phyloP scores from a whole-genome alignment of 2,797 vertebrate species.

The Vespertilio murinus region DNA sequence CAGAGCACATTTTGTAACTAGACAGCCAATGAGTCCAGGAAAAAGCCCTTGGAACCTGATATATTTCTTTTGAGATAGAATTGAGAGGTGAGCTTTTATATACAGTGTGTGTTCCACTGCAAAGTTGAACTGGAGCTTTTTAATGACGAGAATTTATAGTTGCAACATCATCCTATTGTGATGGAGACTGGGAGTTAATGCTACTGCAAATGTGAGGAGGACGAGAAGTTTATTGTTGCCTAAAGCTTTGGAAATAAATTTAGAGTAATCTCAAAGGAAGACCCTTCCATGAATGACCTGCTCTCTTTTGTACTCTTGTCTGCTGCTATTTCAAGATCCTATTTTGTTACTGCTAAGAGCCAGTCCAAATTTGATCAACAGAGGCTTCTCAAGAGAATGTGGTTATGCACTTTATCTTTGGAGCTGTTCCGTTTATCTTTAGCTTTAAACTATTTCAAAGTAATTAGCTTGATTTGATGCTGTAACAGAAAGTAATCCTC shows the following conservation, averaged over 20 bases:
- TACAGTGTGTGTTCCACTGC: background rate
- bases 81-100: background rate
- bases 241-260: slow-evolving; percentile 57
- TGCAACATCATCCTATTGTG: slow-evolving; percentile 16
- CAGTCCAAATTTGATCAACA: slow-evolving; percentile 59
- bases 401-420: slow-evolving; percentile 58
- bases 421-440: slow-evolving; percentile 71
- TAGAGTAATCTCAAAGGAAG: slow-evolving; percentile 51
- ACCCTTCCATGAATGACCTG: background rate
- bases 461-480: slow-evolving; percentile 75
- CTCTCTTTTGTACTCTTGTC: slow-evolving; percentile 37
- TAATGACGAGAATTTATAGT: slow-evolving; percentile 40
- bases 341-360: slow-evolving; percentile 57
- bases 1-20: background rate
- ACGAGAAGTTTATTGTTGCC: slow-evolving; percentile 35
- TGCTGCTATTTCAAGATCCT: slow-evolving; percentile 53
- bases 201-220: slow-evolving; percentile 1
- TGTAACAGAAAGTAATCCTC: slow-evolving; percentile 62
- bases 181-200: background rate
- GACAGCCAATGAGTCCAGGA: background rate
- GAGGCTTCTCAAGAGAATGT: slow-evolving; percentile 56
- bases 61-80: background rate
- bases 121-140: slow-evolving; percentile 5
- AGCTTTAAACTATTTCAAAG: slow-evolving; percentile 63
- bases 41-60: background rate